Evolutionary conservation across 2,797 vertebrate genomes (phyloP).

Genomic region (Dermochelys coriacea): DNA sequence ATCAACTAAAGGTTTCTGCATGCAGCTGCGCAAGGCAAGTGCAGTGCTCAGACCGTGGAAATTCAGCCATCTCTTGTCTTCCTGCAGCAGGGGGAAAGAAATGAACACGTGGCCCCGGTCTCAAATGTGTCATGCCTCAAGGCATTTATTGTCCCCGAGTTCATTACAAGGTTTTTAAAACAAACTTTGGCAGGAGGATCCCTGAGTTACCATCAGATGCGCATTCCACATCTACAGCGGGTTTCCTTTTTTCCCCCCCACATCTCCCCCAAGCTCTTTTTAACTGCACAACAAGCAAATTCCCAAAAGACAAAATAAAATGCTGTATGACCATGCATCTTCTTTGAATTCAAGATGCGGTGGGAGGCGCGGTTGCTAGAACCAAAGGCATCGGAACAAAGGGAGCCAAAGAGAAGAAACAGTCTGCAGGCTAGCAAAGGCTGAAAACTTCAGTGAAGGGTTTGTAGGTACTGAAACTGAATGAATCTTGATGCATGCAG

Average conservation of each 20-base stretch:
- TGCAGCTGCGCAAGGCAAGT: background rate
- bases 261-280: background rate
- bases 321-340: background rate
- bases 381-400: constrained; percentile 48
- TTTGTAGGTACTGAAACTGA: constrained; percentile 34
- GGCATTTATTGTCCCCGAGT: constrained; percentile 1
- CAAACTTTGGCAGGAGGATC: background rate
- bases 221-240: background rate
- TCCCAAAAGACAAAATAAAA: background rate
- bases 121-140: background rate
- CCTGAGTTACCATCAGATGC: background rate
- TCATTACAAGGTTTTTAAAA: background rate
- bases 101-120: background rate
- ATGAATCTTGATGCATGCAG: background rate
- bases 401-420: background rate
- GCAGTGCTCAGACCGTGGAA: background rate
- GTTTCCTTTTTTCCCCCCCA: background rate
- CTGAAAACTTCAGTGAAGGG: constrained; percentile 40
- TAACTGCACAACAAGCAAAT: background rate
- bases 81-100: background rate
- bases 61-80: background rate
- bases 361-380: background rate
- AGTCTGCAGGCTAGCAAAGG: constrained; percentile 7
- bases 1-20: background rate
- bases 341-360: background rate